These are phyloP conservation scores for Cotesia vestalis DNA, from an alignment of 1,140 invertebrate genomes.

Conservation along the genomic window DNA sequence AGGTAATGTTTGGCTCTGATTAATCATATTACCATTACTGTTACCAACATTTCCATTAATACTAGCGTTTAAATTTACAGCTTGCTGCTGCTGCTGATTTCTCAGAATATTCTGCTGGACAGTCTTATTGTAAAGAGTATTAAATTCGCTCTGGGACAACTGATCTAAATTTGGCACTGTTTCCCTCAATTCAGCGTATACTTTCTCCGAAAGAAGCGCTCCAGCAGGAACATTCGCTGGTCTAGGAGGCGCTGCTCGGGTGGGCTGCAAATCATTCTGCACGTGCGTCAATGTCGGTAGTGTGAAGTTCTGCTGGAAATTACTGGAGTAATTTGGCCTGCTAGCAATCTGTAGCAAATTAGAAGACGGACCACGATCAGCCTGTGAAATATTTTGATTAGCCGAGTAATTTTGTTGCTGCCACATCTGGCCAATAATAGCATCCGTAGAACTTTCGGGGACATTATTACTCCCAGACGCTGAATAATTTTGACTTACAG, in stretches of 20 bases:
- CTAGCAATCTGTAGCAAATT: slow-evolving; percentile 39
- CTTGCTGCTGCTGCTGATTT: slow-evolving; percentile 49
- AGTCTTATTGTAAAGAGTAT: slow-evolving; percentile 64
- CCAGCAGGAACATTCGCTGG: slow-evolving; percentile 38
- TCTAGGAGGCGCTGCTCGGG: slow-evolving; percentile 35
- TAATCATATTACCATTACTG: slow-evolving; percentile 36
- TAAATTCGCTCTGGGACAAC: slow-evolving; percentile 62
- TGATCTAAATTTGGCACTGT: slow-evolving; percentile 61
- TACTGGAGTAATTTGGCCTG: slow-evolving; percentile 26
- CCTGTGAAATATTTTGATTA: slow-evolving; percentile 24
- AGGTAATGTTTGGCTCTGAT: slow-evolving; percentile 52
- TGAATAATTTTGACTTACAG: slow-evolving; percentile 47
- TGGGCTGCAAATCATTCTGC: slow-evolving; percentile 47
- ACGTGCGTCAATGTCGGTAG: slow-evolving; percentile 42
- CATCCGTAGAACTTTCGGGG: slow-evolving; percentile 51
- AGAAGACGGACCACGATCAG: background rate
- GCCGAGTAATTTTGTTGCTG: slow-evolving; percentile 25
- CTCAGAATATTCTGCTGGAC: slow-evolving; percentile 63
- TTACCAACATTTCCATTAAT: background rate
- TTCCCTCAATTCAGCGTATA: slow-evolving; percentile 61
- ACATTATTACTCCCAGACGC: slow-evolving; percentile 36
- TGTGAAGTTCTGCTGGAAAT: slow-evolving; percentile 35
- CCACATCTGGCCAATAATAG: slow-evolving; percentile 58
- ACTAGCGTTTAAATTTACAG: too few species aligned
- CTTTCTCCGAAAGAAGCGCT: slow-evolving; percentile 54